Conservation (phyloP, 2,888 invertebrate species). For the Lomographa bimaculata region DNA sequence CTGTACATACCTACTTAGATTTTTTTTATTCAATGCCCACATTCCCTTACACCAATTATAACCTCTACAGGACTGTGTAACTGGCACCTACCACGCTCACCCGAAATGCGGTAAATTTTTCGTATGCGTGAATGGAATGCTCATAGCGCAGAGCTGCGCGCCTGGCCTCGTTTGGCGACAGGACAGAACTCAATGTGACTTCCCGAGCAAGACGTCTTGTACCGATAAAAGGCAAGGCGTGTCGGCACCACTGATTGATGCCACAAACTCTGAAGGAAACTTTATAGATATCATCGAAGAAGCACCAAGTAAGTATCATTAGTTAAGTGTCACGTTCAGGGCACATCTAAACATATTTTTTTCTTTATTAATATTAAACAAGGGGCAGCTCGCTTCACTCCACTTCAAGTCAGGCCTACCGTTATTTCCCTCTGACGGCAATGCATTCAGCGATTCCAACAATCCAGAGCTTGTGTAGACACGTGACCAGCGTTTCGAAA, state of each 20-base stretch:
- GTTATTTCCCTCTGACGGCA: no score
- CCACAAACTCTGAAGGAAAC: conserved; percentile 41
- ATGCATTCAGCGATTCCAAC: no score
- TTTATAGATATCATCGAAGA: conserved; percentile 44
- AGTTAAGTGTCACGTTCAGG: not conserved
- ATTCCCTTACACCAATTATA: no score
- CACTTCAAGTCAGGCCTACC: no score
- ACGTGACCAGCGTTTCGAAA: no score
- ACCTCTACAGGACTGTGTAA: conserved; percentile 81
- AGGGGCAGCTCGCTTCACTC: no score
- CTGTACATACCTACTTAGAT: no score
- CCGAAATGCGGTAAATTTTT: conserved; percentile 89
- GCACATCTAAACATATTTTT: no score
- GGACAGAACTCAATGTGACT: conserved; percentile 88
- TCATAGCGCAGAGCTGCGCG: conserved; percentile 88
- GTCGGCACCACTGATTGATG: conserved; percentile 49
- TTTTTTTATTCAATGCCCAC: no score
- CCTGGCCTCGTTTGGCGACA: conserved; percentile 90
- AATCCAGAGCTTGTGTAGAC: no score
- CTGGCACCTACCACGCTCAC: conserved; percentile 90
- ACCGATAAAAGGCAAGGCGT: conserved; percentile 58
- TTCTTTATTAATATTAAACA: no score
- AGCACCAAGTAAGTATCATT: conserved; percentile 28
- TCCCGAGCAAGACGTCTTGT: conserved; percentile 87
- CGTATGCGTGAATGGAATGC: conserved; percentile 89